Base-by-base conservation (phyloP, 2,888 invertebrate species). In the Sabellastarte sp. region DNA sequence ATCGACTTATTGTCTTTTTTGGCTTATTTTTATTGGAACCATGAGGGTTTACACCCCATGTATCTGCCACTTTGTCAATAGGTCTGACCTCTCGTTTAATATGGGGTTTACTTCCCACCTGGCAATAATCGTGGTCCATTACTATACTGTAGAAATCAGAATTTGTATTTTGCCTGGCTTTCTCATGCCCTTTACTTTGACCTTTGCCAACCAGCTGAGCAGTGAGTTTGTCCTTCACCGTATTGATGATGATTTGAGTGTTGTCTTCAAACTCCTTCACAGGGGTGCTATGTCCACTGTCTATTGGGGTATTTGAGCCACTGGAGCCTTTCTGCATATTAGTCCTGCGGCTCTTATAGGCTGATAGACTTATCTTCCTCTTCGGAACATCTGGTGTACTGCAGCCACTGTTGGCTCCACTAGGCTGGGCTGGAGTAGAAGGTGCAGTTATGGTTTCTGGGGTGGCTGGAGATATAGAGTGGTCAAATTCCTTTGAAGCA, bases 51-150 rank as follows among this genome's bases (percentile, higher is more conserved):
- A n/a, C n/a, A 53, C 26, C 15, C 5, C 20, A 4, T 26, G 10
- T 57, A 10, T 26, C 28, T 5, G 57, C 31, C 10, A 5, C 5
- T 10, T 29, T 28, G 10, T 26, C 28, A 5, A 20, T 20, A 5
- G 26, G 26, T 15, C 4, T 5, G 31, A 20, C 55, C n/a, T n/a
- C n/a, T n/a, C n/a, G n/a, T n/a, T n/a, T n/a, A n/a, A n/a, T n/a
- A n/a, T n/a, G n/a, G 41, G 15, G 30, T 30, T 33, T 28, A 3
- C 57, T 50, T 24, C 41, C 57, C 32, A 64, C 62, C 62, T 63
- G 76, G 72, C 88, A 88, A 73, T 89, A 89, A 79, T 88, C 87
- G 74, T 89, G 89, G 77, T 89, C 89, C 65, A 87, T 78, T 81
- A 73, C 85, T 76, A 71, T 50, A 24, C 64, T 65, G 61, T 64